phyloP scores from a whole-genome alignment of 2,797 vertebrate genomes.

The Parauchenoglanis ngamensis region DNA sequence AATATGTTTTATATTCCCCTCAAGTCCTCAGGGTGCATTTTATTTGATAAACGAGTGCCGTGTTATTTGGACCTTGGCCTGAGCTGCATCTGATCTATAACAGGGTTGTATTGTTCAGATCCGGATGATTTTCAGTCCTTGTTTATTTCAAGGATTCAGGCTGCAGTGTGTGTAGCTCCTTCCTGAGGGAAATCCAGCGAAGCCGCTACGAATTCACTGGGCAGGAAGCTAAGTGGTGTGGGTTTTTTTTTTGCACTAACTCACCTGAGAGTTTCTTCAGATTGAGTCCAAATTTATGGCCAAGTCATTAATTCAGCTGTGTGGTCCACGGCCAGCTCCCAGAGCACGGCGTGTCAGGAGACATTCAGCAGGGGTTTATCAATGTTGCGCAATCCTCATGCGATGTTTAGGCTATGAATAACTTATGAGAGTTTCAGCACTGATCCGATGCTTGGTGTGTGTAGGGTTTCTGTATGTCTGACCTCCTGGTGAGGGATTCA shows the following conservation, averaged over 20 bases:
- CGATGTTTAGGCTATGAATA: constrained; percentile 28
- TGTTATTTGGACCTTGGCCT: constrained; percentile 8
- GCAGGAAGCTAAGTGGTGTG: not conserved
- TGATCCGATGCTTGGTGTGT: not conserved
- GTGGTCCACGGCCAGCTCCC: not conserved
- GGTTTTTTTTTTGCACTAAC: not conserved
- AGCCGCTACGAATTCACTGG: not conserved
- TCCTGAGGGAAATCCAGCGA: constrained; percentile 12
- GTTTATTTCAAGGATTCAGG: constrained; percentile 17
- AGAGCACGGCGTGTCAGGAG: not conserved
- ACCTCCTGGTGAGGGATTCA: not conserved
- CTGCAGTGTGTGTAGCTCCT: not conserved
- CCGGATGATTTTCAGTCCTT: not conserved
- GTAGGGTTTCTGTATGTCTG: not conserved
- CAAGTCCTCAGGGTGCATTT: constrained; percentile 11
- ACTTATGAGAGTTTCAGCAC: not conserved
- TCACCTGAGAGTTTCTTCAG: not conserved
- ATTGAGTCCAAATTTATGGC: not conserved
- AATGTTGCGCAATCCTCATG: not conserved
- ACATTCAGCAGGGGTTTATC: not conserved
- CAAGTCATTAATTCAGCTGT: constrained; percentile 4
- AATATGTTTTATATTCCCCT: not conserved
- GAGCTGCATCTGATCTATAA: constrained; percentile 10
- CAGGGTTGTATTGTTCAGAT: constrained; percentile 1
- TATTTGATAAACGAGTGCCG: constrained; percentile 25